Base-by-base conservation (phyloP, 2,113 vertebrate genomes). In the Hippopotamus amphibius region DNA sequence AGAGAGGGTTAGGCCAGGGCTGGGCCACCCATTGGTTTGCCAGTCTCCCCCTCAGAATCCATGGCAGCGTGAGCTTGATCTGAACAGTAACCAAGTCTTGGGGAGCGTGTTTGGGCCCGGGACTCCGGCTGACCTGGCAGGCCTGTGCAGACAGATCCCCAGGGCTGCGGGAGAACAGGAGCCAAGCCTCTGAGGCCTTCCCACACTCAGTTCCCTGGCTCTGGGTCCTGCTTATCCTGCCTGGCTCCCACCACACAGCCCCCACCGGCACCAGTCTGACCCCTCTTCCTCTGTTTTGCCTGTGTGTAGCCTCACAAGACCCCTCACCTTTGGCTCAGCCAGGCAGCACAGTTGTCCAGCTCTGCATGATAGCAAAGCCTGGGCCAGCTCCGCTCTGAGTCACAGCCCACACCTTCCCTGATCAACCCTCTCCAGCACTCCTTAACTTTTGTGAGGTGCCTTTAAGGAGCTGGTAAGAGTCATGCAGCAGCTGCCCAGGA, bases 101-200 rank as follows among this genome's bases (percentile, higher is more conserved):
- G 63, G 77, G 71, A 93, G 88, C 61, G 26, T 1, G 7, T 21
- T n/a, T 41, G 57, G 94, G 57, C 50, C 22, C 28, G 19, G 7
- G 59, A 88, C 59, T 88, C 37, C 1, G 17, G 63, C 48, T 55
- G 48, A 72, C 63, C 88, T 33, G 69, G 55, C 50, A 43, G 77
- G 63, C 91, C 24, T 50, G 88, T 50, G 50, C 82, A 68, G 76
- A 82, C 63, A 53, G 87, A 48, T 71, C 87, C 69, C 46, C 55
- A 19, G 3, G 2, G 41, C 76, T 79, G 74, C 13, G 24, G 24
- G 76, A 82, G 48, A 59, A 46, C 21, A 50, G 53, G 53, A 91
- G 93, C 93, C 95, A 92, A 88, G 93, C 76, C 83, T 57, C 91
- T 16, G 0, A 84, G 88, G 77, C 83, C 68, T 96, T 95, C 91